These are phyloP conservation scores for Periophthalmus magnuspinnatus DNA, from an alignment of 2,797 vertebrate genomes.

Conservation along the genomic window DNA sequence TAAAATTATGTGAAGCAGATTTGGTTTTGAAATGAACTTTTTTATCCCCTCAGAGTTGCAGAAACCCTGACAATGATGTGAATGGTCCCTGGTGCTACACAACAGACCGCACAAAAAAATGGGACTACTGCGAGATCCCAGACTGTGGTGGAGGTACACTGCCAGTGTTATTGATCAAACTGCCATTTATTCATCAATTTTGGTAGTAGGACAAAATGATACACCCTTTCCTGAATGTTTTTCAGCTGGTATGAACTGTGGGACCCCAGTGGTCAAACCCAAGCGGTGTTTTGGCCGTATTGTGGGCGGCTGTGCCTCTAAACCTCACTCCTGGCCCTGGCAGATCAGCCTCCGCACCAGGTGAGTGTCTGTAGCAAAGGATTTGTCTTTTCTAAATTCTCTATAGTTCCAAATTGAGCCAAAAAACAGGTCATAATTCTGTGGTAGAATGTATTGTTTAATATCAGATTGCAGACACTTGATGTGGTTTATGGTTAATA, in stretches of 20 bases:
- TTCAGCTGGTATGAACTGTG: constrained; percentile 74
- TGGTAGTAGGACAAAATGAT: background rate
- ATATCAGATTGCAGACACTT: too few species aligned
- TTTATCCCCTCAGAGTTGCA: constrained; percentile 81
- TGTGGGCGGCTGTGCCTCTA: constrained; percentile 89
- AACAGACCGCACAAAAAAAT: constrained; percentile 80
- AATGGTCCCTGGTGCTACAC: constrained; percentile 98
- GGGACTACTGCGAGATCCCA: constrained; percentile 91
- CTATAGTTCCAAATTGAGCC: too few species aligned
- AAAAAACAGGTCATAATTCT: too few species aligned
- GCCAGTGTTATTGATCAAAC: background rate
- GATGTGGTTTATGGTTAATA: too few species aligned
- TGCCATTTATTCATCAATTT: background rate
- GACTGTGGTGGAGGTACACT: constrained; percentile 82
- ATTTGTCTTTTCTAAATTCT: too few species aligned
- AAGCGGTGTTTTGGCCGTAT: constrained; percentile 87
- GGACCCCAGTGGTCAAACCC: constrained; percentile 77
- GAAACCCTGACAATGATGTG: constrained; percentile 88
- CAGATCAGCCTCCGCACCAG: constrained; percentile 89
- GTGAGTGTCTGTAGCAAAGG: constrained; percentile 63
- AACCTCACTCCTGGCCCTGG: constrained; percentile 93
- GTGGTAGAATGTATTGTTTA: too few species aligned
- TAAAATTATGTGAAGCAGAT: too few species aligned
- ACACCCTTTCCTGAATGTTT: background rate
- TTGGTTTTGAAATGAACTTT: background rate